Evolutionary conservation across 92 coral and sea anemone genomes (phyloP).

Genomic region (Muricea muricata): DNA sequence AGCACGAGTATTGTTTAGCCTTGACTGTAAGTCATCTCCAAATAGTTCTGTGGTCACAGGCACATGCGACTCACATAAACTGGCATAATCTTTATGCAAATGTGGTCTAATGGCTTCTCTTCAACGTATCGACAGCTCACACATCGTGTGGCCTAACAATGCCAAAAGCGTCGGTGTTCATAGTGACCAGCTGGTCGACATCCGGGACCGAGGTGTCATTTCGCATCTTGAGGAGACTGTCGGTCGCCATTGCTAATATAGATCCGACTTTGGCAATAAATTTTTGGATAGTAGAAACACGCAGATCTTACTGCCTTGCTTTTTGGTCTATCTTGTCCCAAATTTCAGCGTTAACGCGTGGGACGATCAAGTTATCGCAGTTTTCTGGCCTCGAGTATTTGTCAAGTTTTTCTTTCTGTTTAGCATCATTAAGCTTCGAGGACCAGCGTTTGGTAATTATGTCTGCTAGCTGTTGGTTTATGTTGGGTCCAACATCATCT

Average conservation of each 20-base stretch:
- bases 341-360: slow-evolving; percentile 53
- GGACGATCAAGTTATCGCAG: slow-evolving; percentile 55
- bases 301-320: slow-evolving; percentile 20
- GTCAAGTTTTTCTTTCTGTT: slow-evolving; percentile 52
- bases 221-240: not conserved
- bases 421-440: slow-evolving; percentile 38
- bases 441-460: slow-evolving; percentile 49
- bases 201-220: too few relatives aligned
- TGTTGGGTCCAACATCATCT: slow-evolving; percentile 24
- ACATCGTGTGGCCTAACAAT: slow-evolving; percentile 34
- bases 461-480: slow-evolving; percentile 35
- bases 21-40: slow-evolving; percentile 52
- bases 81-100: slow-evolving; percentile 45
- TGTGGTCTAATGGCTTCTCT: slow-evolving; percentile 50
- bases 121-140: slow-evolving; percentile 21
- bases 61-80: slow-evolving; percentile 29
- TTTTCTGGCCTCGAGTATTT: too few relatives aligned
- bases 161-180: slow-evolving; percentile 46
- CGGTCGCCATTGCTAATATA: slow-evolving; percentile 4
- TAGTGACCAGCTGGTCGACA: slow-evolving; percentile 45
- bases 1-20: slow-evolving; percentile 37
- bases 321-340: slow-evolving; percentile 28
- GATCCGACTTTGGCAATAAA: slow-evolving; percentile 27
- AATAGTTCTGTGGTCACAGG: slow-evolving; percentile 48
- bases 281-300: slow-evolving; percentile 1